Conservation (phyloP, 2,888 invertebrate genomes). For the Synanthedon myopaeformis region DNA sequence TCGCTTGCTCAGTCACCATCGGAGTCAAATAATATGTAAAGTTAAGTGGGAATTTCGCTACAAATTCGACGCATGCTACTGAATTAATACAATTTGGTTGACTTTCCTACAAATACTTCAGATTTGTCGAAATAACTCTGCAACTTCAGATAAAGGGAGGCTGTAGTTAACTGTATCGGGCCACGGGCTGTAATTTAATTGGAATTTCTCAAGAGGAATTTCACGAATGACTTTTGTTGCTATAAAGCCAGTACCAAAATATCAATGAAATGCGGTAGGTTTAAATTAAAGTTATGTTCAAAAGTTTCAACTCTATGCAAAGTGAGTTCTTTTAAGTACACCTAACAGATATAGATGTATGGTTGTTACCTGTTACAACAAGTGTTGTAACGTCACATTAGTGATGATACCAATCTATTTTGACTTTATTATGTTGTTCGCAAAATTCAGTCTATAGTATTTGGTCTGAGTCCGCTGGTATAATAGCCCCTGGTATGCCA, state of each 20-base stretch:
- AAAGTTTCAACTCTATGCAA: no score
- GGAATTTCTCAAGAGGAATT: slow-evolving; percentile 51
- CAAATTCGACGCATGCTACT: slow-evolving; percentile 24
- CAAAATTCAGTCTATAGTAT: no score
- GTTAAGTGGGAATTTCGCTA: slow-evolving; percentile 13
- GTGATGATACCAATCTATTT: no score
- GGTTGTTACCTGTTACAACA: no score
- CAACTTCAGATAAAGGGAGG: slow-evolving; percentile 45
- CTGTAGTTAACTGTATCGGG: slow-evolving; percentile 39
- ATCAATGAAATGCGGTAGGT: slow-evolving; percentile 8
- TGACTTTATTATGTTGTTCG: no score
- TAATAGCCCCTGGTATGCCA: no score
- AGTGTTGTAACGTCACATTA: no score
- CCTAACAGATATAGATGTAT: no score
- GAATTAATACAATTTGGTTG: slow-evolving; percentile 6
- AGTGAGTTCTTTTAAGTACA: no score
- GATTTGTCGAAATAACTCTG: slow-evolving; percentile 46
- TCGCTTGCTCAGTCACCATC: background rate
- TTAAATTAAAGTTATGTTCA: no score
- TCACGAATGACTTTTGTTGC: slow-evolving; percentile 43
- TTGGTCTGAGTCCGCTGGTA: no score
- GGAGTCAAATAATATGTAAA: background rate
- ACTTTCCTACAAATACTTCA: slow-evolving; percentile 31
- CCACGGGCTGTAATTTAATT: slow-evolving; percentile 44
- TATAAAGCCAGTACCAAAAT: slow-evolving; percentile 21